phyloP scores from a whole-genome alignment of 2,888 invertebrate species.

The Monopis laevigella region DNA sequence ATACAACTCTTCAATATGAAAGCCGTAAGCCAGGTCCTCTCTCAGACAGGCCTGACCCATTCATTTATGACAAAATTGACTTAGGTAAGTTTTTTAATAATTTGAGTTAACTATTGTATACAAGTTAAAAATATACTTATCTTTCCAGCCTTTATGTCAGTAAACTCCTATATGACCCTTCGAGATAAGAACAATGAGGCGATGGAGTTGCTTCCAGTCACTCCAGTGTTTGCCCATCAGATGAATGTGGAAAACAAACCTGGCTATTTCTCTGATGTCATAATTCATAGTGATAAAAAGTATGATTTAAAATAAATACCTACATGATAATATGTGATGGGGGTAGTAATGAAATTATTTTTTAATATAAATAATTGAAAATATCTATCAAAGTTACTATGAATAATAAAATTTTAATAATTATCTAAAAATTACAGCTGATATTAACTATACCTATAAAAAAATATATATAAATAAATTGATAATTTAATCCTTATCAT shows the following conservation, averaged over 20 bases:
- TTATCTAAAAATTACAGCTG: too few relatives aligned
- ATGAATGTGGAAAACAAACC: conserved; percentile 59
- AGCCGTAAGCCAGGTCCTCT: conserved; percentile 63
- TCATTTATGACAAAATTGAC: conserved; percentile 59
- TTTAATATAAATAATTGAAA: too few relatives aligned
- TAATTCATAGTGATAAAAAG: conserved; percentile 68
- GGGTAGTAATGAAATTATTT: too few relatives aligned
- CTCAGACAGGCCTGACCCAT: conserved; percentile 62
- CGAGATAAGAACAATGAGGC: conserved; percentile 38
- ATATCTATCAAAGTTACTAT: too few relatives aligned
- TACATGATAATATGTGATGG: too few relatives aligned
- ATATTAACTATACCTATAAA: too few relatives aligned
- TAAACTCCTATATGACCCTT: conserved; percentile 61
- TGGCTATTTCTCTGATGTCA: conserved; percentile 71
- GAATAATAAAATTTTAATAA: too few relatives aligned
- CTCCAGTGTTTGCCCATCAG: conserved; percentile 67
- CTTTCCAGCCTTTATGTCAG: conserved; percentile 65
- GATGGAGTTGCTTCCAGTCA: conserved; percentile 64
- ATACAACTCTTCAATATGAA: conserved; percentile 66
- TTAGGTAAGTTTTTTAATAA: conserved; percentile 69
- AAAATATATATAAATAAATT: conserved; percentile 24
- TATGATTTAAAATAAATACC: conserved; percentile 29
- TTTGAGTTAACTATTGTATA: too few relatives aligned
- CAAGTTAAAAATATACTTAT: not conserved
- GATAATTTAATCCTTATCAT: conserved; percentile 52